A percentile compares a stretch with the other conserved stretches of the same genome.
phyloP scores from a whole-genome alignment of 2,113 vertebrate genomes.

The Aythya baeri region DNA sequence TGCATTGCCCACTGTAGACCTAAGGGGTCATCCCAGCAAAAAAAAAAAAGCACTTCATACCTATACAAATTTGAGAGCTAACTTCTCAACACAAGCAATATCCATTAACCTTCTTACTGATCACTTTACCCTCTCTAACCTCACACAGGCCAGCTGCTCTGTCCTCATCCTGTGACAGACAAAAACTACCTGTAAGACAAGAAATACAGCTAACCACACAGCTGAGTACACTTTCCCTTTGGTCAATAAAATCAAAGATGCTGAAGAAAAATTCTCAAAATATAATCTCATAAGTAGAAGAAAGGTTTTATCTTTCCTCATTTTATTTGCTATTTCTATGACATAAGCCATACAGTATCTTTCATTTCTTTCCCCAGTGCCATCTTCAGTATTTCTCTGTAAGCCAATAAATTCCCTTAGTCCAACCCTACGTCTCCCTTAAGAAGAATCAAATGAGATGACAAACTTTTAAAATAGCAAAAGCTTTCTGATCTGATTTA shows the following conservation, averaged over 20 bases:
- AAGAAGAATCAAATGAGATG: neutral
- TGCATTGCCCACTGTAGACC: neutral
- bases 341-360: accelerated
- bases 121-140: neutral
- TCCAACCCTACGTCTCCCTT: neutral
- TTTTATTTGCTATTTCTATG: neutral
- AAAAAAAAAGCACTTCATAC: neutral
- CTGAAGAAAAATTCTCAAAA: neutral
- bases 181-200: neutral
- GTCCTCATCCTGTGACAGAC: neutral
- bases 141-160: neutral
- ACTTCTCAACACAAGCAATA: neutral
- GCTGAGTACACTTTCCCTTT: neutral
- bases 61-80: neutral
- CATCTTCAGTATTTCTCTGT: neutral
- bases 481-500: neutral
- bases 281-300: neutral
- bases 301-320: neutral
- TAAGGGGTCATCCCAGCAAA: neutral
- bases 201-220: neutral
- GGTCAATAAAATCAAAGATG: neutral
- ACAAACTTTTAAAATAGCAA: neutral
- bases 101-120: neutral
- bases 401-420: neutral
- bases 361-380: neutral